Evolutionary conservation across 1,140 invertebrate species (phyloP), one percentile per base, ranked within the genome.

Genomic region (Meloidogyne hapla): DNA sequence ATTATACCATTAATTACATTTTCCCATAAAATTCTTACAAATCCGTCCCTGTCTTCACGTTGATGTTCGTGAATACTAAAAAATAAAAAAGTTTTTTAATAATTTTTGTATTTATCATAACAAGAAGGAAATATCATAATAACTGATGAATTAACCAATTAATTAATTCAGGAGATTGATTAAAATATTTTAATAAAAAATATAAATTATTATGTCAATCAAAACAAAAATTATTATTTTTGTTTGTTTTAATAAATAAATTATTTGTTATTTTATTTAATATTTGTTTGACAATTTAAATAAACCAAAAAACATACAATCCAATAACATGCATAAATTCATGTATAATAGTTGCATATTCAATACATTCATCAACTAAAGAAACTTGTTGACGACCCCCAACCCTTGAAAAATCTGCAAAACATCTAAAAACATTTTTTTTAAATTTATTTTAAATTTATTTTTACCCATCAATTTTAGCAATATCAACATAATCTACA

Each of bases 271-370:
- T n/a, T n/a, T n/a, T n/a, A n/a, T n/a, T n/a, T n/a, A n/a, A n/a
- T n/a, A n/a, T n/a, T n/a, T n/a, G n/a, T n/a, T n/a, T n/a, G n/a
- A n/a, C n/a, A n/a, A n/a, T n/a, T n/a, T n/a, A n/a, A n/a, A n/a
- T n/a, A n/a, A n/a, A n/a, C n/a, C 33, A 6, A 56, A 56, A 56
- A 15, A 15, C 28, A 28, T 62, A 73, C 70, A 86, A 86, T 23
- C 85, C 85, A 69, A 86, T 85, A 28, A 86, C 85, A 77, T 86
- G 85, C 85, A 86, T 86, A 63, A 86, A 78, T 77, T 85, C 85
- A 70, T 86, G 85, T 26, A 86, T 87, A 21, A 87, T 81, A 13
- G 85, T 86, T 26, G 85, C 78, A 75, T 87, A 86, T 62, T 86
- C 85, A 38, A 86, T 79, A 63, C 85, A 86, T 77, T 86, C 85